Base-by-base conservation (phyloP, 2,797 vertebrate species). In the Lepilemur septentrionalis region DNA sequence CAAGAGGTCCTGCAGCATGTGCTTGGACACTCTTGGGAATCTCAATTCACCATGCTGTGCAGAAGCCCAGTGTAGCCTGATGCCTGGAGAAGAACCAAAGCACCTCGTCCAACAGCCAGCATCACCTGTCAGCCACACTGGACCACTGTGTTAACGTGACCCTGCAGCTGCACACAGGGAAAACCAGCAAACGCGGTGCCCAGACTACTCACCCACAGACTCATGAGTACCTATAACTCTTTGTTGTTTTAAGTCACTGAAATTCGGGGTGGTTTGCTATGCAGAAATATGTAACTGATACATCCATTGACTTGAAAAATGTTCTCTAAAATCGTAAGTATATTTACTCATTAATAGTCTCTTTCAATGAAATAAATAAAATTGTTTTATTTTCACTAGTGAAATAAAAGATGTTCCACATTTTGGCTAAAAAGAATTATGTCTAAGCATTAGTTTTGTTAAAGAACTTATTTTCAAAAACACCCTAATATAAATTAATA, bases 351-450 rank as follows among this genome's bases (percentile, higher is more conserved):
- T 38, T 20, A 18, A n/a, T 35, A 78, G 8, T 65, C 14, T 38
- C 25, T 78, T 14, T 32, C 59, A 35, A 46, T 63, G 28, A 85
- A 67, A 84, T 50, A 78, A 57, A 52, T 41, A 12, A 61, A 82
- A 30, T 43, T 67, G 9, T 41, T 95, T 82, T 38, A 76, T 83
- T 87, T 92, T 76, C n/a, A 92, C 20, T 43, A 35, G 5, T 78
- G 15, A 95, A 92, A 93, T 63, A 52, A 86, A 92, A 93, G 2
- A 28, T 50, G 4, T 52, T 63, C 43, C 3, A 38, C 2, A 91
- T n/a, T 93, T 89, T 63, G n/a, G 22, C 80, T 57, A 46, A 83
- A 35, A 79, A 69, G 11, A 52, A 90, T 52, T 35, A 35, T 32
- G 43, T 50, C 35, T 48, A 13, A 82, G 7, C 25, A 81, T n/a